Percentiles rank a stretch among this genome's conserved stretches.
phyloP scores from a whole-genome alignment of 2,113 vertebrate genomes.

The Plotosus lineatus region DNA sequence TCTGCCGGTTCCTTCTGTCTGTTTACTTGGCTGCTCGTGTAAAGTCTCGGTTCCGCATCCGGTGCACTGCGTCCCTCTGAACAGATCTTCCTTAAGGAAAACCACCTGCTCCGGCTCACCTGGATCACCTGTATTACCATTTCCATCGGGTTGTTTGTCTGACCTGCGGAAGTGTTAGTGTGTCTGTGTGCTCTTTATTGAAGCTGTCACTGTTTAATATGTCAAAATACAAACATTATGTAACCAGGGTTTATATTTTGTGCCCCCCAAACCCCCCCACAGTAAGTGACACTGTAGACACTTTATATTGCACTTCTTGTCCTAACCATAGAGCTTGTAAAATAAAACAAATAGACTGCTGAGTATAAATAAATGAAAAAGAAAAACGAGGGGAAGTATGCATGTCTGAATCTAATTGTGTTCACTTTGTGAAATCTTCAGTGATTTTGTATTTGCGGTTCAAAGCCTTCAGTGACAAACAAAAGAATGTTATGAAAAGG shows the following conservation, averaged over 20 bases:
- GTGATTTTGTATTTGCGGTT: no score
- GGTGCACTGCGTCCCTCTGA: background rate
- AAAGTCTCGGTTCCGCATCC: background rate
- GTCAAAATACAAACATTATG: slow-evolving; percentile 3
- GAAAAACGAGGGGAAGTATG: no score
- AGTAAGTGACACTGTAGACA: slow-evolving; percentile 34
- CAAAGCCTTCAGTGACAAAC: no score
- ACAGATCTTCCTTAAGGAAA: background rate
- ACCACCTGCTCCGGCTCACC: background rate
- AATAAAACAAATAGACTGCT: slow-evolving; percentile 19
- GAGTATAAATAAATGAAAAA: slow-evolving; percentile 48
- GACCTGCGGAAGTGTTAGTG: slow-evolving; percentile 37
- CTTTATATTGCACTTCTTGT: slow-evolving; percentile 49
- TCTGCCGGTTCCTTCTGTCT: background rate
- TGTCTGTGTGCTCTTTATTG: slow-evolving; percentile 28
- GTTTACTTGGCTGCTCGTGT: background rate
- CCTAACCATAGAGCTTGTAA: slow-evolving; percentile 48
- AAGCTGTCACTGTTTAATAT: slow-evolving; percentile 6
- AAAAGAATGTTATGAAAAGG: no score
- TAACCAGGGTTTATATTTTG: slow-evolving; percentile 50
- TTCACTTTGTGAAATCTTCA: no score
- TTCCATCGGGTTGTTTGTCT: slow-evolving; percentile 44
- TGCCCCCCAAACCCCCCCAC: slow-evolving; percentile 17
- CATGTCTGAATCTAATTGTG: no score
- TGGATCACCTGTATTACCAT: slow-evolving; percentile 2